Conservation (phyloP, 2,888 invertebrate species). For the Cheilosia grossa region DNA sequence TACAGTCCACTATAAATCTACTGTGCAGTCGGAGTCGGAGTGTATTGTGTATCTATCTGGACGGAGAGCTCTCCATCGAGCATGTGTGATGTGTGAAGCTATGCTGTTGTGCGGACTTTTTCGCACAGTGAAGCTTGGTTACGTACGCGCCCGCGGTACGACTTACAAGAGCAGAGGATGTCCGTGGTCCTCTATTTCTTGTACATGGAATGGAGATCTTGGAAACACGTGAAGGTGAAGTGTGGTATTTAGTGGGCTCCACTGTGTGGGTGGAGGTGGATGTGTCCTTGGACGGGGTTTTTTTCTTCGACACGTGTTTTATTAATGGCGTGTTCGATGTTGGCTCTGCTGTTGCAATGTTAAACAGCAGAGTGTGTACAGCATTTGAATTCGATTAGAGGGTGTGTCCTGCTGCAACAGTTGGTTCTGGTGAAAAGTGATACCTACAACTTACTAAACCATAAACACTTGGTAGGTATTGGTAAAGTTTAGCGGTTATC, state of each 20-base stretch:
- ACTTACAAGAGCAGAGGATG: background rate
- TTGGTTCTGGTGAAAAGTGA: conserved; percentile 13
- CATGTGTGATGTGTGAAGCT: conserved; percentile 14
- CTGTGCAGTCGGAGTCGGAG: background rate
- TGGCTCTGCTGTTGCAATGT: conserved; percentile 43
- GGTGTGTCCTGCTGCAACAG: conserved; percentile 43
- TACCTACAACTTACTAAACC: background rate
- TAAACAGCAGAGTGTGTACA: conserved; percentile 1
- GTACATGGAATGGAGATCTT: background rate
- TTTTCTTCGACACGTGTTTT: conserved; percentile 28
- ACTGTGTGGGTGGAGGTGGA: background rate
- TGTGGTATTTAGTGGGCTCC: background rate
- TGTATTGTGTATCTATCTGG: background rate
- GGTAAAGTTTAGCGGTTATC: conserved; percentile 8
- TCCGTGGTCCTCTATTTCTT: background rate
- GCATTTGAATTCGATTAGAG: conserved; percentile 1
- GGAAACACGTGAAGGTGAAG: conserved; percentile 23
- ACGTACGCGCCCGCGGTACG: background rate
- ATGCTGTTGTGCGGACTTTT: background rate
- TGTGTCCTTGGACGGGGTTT: background rate
- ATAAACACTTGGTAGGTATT: too few species aligned
- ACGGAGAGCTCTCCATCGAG: conserved; percentile 3
- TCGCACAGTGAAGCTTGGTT: conserved; percentile 12
- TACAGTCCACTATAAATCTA: conserved; percentile 17
- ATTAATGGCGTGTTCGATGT: conserved; percentile 35